Evolutionary conservation across 2,888 invertebrate species (phyloP).

Genomic region (Entomobrya multifasciata): DNA sequence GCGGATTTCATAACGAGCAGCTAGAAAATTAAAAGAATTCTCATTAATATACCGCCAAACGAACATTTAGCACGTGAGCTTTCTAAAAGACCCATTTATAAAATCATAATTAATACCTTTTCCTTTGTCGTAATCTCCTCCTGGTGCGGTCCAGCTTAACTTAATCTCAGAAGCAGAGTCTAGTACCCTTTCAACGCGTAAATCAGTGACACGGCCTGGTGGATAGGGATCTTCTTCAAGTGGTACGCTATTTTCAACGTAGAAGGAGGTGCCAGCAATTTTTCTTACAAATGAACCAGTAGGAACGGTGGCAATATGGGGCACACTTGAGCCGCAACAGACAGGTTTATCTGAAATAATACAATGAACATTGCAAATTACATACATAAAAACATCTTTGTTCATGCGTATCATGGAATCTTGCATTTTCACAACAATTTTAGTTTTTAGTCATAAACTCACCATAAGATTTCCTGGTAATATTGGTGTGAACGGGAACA

Average conservation of each 20-base stretch:
- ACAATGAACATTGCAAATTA: too few relatives aligned
- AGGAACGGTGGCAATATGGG: constrained; percentile 79
- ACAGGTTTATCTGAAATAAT: constrained; percentile 75
- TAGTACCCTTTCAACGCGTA: constrained; percentile 80
- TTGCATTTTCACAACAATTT: too few relatives aligned
- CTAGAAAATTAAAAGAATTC: constrained; percentile 58
- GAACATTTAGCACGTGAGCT: not conserved
- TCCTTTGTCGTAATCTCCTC: constrained; percentile 81
- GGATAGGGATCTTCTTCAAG: constrained; percentile 80
- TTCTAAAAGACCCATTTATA: not conserved
- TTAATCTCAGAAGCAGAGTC: constrained; percentile 80
- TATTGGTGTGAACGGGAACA: constrained; percentile 79
- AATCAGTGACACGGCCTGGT: constrained; percentile 80
- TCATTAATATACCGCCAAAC: not conserved
- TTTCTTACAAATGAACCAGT: constrained; percentile 80
- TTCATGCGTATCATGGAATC: too few relatives aligned
- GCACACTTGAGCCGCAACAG: constrained; percentile 80
- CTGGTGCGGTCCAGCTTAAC: constrained; percentile 81
- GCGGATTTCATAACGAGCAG: constrained; percentile 80
- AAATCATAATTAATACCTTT: constrained; percentile 79
- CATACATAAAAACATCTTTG: too few relatives aligned
- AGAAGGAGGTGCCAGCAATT: constrained; percentile 80
- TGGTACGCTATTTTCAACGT: constrained; percentile 78
- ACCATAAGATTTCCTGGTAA: constrained; percentile 78
- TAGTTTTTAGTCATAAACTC: too few relatives aligned